These are phyloP conservation scores for Odontocolon sp. DNA, from an alignment of 2,888 invertebrate species.

Conservation along the genomic window DNA sequence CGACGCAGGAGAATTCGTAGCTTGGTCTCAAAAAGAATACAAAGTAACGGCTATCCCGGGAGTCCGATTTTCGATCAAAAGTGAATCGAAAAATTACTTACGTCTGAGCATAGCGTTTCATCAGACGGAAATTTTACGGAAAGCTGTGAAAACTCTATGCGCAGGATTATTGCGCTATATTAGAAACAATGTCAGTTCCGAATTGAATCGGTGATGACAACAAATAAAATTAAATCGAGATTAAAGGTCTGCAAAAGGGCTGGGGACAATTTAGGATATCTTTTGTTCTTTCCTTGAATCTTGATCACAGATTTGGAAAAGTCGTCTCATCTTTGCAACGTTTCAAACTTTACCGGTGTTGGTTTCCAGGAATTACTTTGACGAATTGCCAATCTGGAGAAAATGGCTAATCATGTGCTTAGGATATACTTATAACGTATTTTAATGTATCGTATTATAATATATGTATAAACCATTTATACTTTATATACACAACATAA, in stretches of 20 bases:
- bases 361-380: no score
- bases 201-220: background rate
- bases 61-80: conserved; percentile 78
- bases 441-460: no score
- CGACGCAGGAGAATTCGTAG: conserved; percentile 79
- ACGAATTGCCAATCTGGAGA: no score
- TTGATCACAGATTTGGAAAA: no score
- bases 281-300: no score
- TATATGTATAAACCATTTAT: no score
- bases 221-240: background rate
- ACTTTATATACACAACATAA: conserved; percentile 18
- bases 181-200: conserved; percentile 43
- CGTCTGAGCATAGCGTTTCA: conserved; percentile 83
- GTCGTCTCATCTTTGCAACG: no score
- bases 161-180: conserved; percentile 75
- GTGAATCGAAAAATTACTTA: conserved; percentile 78
- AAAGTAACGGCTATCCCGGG: conserved; percentile 82
- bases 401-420: no score
- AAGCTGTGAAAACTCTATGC: conserved; percentile 79
- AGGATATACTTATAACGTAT: no score
- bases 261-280: no score
- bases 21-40: conserved; percentile 79
- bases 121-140: conserved; percentile 73
- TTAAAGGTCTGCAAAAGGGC: no score
- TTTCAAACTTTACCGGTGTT: no score